phyloP scores from a whole-genome alignment of 2,113 vertebrate genomes.

The Apodemus speciosus region DNA sequence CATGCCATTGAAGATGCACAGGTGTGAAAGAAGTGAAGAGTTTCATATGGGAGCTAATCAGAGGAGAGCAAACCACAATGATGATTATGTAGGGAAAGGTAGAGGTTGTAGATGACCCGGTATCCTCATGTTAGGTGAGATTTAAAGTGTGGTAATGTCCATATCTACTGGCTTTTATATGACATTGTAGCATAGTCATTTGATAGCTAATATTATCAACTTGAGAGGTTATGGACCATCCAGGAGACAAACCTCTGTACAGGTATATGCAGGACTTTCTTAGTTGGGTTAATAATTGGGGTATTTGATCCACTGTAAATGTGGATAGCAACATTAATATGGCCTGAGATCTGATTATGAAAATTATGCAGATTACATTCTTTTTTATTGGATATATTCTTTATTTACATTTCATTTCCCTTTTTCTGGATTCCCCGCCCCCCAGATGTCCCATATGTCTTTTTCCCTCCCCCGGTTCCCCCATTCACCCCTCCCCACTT shows the following conservation, averaged over 20 bases:
- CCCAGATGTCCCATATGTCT: too few relatives aligned
- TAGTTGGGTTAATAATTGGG: neutral
- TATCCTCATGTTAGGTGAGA: neutral
- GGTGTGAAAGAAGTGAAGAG: neutral
- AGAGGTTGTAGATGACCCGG: rapidly evolving
- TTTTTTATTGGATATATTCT: too few relatives aligned
- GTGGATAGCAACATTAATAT: neutral
- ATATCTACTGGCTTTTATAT: neutral
- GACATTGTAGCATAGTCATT: rapidly evolving
- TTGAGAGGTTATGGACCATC: neutral
- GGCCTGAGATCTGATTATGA: neutral
- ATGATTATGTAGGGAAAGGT: rapidly evolving
- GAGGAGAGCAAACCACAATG: neutral
- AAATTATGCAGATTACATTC: neutral
- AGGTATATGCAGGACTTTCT: neutral
- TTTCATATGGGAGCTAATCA: too few relatives aligned
- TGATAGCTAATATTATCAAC: neutral
- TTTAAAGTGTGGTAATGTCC: neutral
- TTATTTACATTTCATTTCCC: too few relatives aligned
- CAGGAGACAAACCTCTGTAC: neutral
- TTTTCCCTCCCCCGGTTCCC: too few relatives aligned
- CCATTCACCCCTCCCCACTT: too few relatives aligned
- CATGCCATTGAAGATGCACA: rapidly evolving
- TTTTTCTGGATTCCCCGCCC: too few relatives aligned
- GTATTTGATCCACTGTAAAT: neutral